Conservation (phyloP, 2,888 invertebrate genomes). For the Hypsopygia costalis region DNA sequence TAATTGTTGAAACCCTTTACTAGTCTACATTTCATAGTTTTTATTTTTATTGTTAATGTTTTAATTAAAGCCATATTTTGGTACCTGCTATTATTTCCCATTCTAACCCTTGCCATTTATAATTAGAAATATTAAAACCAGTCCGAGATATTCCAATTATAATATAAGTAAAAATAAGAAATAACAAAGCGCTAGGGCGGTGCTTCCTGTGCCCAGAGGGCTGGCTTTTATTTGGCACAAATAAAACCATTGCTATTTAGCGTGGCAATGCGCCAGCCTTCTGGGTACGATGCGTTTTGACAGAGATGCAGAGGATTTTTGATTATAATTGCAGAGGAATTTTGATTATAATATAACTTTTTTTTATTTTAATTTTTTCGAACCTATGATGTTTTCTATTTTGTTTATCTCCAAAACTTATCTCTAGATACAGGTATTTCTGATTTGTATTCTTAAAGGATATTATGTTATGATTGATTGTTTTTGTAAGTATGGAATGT, state of each 20-base stretch:
- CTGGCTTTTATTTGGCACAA: no score
- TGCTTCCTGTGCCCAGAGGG: no score
- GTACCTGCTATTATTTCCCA: background rate
- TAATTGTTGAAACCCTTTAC: no score
- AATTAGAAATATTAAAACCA: slow-evolving; percentile 7
- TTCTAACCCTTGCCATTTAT: slow-evolving; percentile 1
- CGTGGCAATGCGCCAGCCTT: no score
- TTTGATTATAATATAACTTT: background rate
- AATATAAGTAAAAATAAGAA: slow-evolving; percentile 1
- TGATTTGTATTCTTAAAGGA: slow-evolving; percentile 6
- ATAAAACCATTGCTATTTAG: no score
- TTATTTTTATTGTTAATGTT: slow-evolving; percentile 1
- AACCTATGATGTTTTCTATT: background rate
- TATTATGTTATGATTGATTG: slow-evolving; percentile 1
- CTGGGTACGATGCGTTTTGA: no score
- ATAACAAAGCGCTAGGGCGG: no score
- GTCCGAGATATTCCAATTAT: slow-evolving; percentile 7
- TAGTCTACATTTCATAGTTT: slow-evolving; percentile 2
- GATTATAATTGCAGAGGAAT: background rate
- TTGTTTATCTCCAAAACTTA: slow-evolving; percentile 2
- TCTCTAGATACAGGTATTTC: background rate
- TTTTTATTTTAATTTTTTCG: background rate
- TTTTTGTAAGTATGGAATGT: slow-evolving; percentile 24
- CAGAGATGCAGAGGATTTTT: no score
- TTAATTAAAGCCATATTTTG: background rate